Evolutionary conservation across 1,140 invertebrate genomes (phyloP).

Genomic region (Lucilia sericata): DNA sequence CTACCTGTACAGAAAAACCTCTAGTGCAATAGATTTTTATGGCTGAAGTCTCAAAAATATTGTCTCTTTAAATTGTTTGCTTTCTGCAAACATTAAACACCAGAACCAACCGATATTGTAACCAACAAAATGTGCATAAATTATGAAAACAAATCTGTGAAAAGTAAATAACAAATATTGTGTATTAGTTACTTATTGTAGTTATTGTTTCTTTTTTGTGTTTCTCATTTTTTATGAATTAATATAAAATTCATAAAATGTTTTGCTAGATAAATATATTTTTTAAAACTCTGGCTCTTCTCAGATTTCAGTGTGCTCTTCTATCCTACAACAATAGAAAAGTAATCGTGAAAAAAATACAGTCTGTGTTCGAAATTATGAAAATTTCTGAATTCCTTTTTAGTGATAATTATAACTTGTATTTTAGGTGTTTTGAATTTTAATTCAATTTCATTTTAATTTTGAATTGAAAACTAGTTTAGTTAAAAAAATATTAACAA

Average conservation of each 20-base stretch:
- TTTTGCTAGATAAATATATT: neutral
- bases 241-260: conserved; percentile 27
- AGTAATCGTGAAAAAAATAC: too few relatives aligned
- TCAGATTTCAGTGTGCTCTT: too few relatives aligned
- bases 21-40: neutral
- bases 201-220: neutral
- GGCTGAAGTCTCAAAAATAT: neutral
- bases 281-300: too few relatives aligned
- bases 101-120: neutral
- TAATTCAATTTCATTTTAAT: too few relatives aligned
- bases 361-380: too few relatives aligned
- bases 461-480: too few relatives aligned
- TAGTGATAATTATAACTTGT: too few relatives aligned
- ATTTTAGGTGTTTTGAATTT: too few relatives aligned
- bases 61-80: neutral
- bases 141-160: conserved; percentile 40
- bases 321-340: too few relatives aligned
- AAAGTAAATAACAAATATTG: conserved; percentile 2
- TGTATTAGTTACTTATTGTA: conserved; percentile 4
- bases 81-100: conserved; percentile 12
- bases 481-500: too few relatives aligned
- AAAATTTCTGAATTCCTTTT: too few relatives aligned
- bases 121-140: conserved; percentile 35
- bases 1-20: neutral
- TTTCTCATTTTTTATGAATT: neutral